Conservation (phyloP, 2,113 vertebrate genomes). For the Actenoides hombroni region DNA sequence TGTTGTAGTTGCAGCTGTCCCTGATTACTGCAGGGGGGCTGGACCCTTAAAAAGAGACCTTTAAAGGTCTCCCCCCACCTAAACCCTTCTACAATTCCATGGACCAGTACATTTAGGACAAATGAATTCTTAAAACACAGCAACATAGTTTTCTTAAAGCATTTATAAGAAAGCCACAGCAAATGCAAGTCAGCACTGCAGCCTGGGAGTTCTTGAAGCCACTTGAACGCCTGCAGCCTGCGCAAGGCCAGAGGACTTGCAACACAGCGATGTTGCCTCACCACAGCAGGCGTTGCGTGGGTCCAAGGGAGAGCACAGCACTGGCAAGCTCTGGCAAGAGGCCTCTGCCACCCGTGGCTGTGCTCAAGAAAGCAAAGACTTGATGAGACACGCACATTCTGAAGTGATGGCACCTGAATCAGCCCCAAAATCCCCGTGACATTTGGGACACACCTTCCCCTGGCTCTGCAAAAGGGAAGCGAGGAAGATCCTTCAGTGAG, state of each 20-base stretch:
- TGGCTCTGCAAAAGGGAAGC: neutral
- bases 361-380: neutral
- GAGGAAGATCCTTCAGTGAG: accelerated
- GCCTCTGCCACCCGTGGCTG: neutral
- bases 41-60: neutral
- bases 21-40: neutral
- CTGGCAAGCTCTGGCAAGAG: neutral
- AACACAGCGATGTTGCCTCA: neutral
- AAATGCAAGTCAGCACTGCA: neutral
- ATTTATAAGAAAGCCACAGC: accelerated
- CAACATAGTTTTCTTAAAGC: neutral
- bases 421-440: neutral
- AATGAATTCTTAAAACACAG: neutral
- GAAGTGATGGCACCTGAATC: accelerated
- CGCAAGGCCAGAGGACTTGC: neutral
- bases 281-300: neutral
- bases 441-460: neutral
- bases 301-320: neutral
- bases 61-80: no score
- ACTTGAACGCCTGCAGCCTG: neutral
- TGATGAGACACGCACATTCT: neutral
- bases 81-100: neutral
- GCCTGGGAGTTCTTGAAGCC: neutral
- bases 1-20: neutral
- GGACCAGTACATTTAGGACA: neutral